Conservation (phyloP, 2,888 invertebrate genomes). For the Agriopis aurantiaria region DNA sequence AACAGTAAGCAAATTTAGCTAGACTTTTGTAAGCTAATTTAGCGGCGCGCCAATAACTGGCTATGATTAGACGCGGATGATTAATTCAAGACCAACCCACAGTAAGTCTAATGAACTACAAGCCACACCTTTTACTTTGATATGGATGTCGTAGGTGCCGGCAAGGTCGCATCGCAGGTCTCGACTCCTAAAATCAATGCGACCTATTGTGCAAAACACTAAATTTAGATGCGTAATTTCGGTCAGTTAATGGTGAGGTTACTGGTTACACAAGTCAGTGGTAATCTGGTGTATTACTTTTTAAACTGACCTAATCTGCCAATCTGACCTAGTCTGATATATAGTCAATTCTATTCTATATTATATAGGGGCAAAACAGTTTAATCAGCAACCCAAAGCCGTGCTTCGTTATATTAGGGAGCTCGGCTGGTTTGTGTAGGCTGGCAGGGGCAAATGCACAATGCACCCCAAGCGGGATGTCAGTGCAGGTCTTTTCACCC, state of each 20-base stretch:
- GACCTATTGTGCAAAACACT: slow-evolving; percentile 5
- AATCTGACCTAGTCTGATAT: no score
- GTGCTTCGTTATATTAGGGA: no score
- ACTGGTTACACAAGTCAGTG: neutral
- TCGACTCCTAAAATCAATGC: slow-evolving; percentile 8
- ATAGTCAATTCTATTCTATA: no score
- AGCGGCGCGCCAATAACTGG: slow-evolving; percentile 23
- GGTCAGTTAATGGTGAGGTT: neutral
- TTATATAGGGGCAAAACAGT: no score
- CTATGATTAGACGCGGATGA: slow-evolving; percentile 36
- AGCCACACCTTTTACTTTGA: slow-evolving; percentile 28
- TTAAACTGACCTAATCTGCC: no score
- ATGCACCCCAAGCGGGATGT: no score
- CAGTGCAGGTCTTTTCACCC: no score
- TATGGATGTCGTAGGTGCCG: slow-evolving; percentile 5
- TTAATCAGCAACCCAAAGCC: no score
- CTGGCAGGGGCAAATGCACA: no score
- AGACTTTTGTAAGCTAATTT: slow-evolving; percentile 19
- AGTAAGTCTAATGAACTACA: slow-evolving; percentile 25
- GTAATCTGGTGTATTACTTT: no score
- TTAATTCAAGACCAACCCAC: slow-evolving; percentile 28
- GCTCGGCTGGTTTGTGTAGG: no score
- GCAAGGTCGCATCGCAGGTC: slow-evolving; percentile 19
- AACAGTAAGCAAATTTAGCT: slow-evolving; percentile 1
- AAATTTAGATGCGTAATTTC: neutral